Percentiles rank a stretch among this genome's conserved stretches.
phyloP scores from a whole-genome alignment of 2,888 invertebrate genomes.

The Pomacea canaliculata region DNA sequence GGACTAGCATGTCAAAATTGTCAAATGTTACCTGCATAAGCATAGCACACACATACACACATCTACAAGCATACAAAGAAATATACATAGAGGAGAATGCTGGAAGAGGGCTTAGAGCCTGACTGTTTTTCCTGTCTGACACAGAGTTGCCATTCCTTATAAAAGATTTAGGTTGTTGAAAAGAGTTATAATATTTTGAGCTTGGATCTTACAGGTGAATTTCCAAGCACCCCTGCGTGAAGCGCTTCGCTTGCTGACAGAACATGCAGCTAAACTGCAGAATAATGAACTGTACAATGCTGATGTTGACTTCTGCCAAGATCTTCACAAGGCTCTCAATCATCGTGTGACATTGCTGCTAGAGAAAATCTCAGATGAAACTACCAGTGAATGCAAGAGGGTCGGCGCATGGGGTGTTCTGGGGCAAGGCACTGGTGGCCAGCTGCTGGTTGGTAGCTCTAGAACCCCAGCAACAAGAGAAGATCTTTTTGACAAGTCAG shows the following conservation, averaged over 20 bases:
- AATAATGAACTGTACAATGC: conserved; percentile 41
- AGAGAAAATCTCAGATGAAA: conserved; percentile 55
- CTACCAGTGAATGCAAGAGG: conserved; percentile 55
- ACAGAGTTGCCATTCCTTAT: too few species aligned
- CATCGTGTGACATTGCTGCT: conserved; percentile 52
- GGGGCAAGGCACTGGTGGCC: conserved; percentile 60
- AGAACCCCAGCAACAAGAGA: conserved; percentile 45
- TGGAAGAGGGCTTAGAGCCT: too few species aligned
- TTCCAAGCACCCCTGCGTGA: conserved; percentile 59
- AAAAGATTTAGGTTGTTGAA: too few species aligned
- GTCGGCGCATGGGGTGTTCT: conserved; percentile 65
- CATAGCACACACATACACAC: background rate
- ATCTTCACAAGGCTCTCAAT: conserved; percentile 48
- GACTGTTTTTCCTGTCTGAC: too few species aligned
- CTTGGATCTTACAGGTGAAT: conserved; percentile 45
- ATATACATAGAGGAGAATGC: too few species aligned
- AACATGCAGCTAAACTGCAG: conserved; percentile 59
- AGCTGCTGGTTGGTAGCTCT: conserved; percentile 49
- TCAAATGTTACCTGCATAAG: background rate
- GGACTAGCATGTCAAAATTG: background rate
- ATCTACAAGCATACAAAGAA: background rate
- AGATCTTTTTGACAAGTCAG: conserved; percentile 39
- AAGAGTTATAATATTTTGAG: too few species aligned
- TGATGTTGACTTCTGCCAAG: conserved; percentile 54
- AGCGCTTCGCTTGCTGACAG: conserved; percentile 51